Percentiles rank a stretch among this genome's conserved stretches.
Evolutionary conservation across 2,888 invertebrate species (phyloP).

Genomic region (Amaurobius ferox): DNA sequence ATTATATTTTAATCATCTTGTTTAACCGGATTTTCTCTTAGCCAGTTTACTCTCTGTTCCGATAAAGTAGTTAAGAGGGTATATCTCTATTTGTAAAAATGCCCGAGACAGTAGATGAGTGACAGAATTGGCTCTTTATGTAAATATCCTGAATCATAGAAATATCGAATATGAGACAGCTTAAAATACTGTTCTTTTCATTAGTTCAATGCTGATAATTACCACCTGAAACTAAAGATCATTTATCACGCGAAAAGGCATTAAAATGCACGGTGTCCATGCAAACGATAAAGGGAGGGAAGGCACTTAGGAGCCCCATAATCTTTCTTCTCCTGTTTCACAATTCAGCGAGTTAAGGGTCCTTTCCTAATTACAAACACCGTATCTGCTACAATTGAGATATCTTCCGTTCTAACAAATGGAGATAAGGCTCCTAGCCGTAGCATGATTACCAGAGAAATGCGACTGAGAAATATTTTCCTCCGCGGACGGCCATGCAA

Average conservation of each 20-base stretch:
- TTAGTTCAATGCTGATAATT: neutral
- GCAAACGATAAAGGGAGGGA: neutral
- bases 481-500: constrained; percentile 34
- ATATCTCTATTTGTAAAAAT: too few relatives aligned
- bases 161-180: too few relatives aligned
- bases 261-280: constrained; percentile 15
- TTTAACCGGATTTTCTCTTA: too few relatives aligned
- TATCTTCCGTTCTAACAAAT: constrained; percentile 54
- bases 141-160: too few relatives aligned
- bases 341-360: constrained; percentile 51
- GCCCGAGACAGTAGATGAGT: too few relatives aligned
- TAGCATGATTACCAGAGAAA: neutral
- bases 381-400: constrained; percentile 54
- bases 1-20: too few relatives aligned
- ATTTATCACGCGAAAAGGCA: constrained; percentile 1
- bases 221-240: neutral
- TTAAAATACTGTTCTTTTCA: too few relatives aligned
- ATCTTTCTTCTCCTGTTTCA: neutral
- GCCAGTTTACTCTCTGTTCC: too few relatives aligned
- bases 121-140: too few relatives aligned
- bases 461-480: constrained; percentile 38
- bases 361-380: constrained; percentile 65
- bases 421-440: constrained; percentile 33
- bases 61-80: too few relatives aligned
- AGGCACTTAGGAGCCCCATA: neutral